Evolutionary conservation across 1,140 invertebrate species (phyloP).

Genomic region (Daktulosphaira vitifoliae): DNA sequence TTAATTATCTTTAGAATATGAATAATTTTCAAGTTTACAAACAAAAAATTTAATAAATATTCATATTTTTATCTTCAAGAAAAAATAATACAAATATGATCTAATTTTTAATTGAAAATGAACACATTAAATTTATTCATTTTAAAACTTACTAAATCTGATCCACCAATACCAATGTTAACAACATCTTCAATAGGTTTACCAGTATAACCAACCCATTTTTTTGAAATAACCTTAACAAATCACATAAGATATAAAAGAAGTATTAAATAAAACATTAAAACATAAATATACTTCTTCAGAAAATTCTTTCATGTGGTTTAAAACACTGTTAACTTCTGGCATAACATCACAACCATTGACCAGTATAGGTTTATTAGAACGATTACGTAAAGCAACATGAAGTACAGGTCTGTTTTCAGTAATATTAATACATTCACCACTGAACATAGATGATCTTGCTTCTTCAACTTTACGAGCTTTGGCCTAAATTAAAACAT

Average conservation of each 20-base stretch:
- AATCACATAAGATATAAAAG: background rate
- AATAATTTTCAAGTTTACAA: too few relatives aligned
- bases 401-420: constrained; percentile 94
- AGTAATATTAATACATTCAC: constrained; percentile 95
- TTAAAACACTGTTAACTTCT: constrained; percentile 81
- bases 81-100: too few relatives aligned
- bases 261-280: too few relatives aligned
- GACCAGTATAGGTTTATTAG: constrained; percentile 67
- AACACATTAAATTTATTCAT: too few relatives aligned
- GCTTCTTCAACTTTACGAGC: constrained; percentile 73
- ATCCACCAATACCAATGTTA: constrained; percentile 99
- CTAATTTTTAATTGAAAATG: too few relatives aligned
- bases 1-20: too few relatives aligned
- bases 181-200: constrained; percentile 95
- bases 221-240: constrained; percentile 54
- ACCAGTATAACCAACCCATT: constrained; percentile 84
- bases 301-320: constrained; percentile 92
- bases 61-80: too few relatives aligned
- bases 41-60: too few relatives aligned
- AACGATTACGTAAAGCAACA: constrained; percentile 81
- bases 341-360: constrained; percentile 91
- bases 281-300: constrained; percentile 57
- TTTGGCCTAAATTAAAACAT: constrained; percentile 53
- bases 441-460: constrained; percentile 86
- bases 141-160: constrained; percentile 81